Conservation (phyloP, 2,797 vertebrate genomes). For the Coregonus ussuriensis region DNA sequence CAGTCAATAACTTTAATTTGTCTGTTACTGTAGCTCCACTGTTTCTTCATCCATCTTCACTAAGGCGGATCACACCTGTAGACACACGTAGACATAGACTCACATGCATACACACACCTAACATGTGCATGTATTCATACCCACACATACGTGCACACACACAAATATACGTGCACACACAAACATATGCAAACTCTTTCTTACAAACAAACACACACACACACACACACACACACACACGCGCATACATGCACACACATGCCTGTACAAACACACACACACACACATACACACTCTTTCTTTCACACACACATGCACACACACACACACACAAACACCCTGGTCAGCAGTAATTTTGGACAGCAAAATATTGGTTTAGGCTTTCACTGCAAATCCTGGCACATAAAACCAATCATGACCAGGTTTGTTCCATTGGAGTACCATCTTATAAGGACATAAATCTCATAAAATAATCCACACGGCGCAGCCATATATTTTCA, state of each 20-base stretch:
- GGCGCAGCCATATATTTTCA: constrained; percentile 32
- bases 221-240: neutral
- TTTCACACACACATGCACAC: constrained; percentile 29
- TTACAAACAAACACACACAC: neutral
- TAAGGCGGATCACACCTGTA: neutral
- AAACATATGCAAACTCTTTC: neutral
- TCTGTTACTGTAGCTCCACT: neutral
- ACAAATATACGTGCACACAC: neutral
- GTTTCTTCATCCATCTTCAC: neutral
- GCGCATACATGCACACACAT: neutral
- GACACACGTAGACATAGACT: constrained; percentile 6
- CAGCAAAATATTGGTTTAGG: constrained; percentile 49
- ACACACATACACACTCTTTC: constrained; percentile 21
- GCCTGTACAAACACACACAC: too few relatives aligned
- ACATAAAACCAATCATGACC: constrained; percentile 40
- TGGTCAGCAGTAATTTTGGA: constrained; percentile 45
- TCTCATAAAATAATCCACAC: constrained; percentile 37
- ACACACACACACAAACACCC: constrained; percentile 27
- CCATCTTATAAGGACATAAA: constrained; percentile 44
- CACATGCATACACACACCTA: neutral
- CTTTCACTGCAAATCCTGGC: constrained; percentile 42
- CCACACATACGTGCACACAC: neutral
- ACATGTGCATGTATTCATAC: neutral
- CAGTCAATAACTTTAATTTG: constrained; percentile 4
- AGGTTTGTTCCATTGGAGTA: constrained; percentile 42